Base-by-base conservation (phyloP, 2,797 vertebrate species). In the Salmo trutta region DNA sequence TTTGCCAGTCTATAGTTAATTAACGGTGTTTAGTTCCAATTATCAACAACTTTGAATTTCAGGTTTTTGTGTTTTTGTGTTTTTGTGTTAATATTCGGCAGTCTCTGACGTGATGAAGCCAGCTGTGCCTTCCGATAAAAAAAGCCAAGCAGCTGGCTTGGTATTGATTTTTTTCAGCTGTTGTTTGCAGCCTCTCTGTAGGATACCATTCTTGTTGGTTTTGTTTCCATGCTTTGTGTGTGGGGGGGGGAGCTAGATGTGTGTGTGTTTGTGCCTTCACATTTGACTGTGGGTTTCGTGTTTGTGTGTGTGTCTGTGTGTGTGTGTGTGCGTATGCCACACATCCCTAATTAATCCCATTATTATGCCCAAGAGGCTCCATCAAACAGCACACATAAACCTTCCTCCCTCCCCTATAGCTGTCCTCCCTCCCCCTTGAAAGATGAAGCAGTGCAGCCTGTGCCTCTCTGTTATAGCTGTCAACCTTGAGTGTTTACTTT, bases 251-350 rank as follows among this genome's bases (percentile, higher is more conserved):
- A 24, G 41, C 0, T 4, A 16, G 52, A 47, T 52, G 19, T 33
- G 29, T 24, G 52, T 69, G 41, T 73, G 53, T 73, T 59, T 66
- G 70, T 33, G n/a, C 41, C 8, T 47, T 47, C 41, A 47, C 8
- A 47, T 47, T 10, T 41, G 8, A 41, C 8, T 41, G 36, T 41
- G 41, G 41, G 41, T 41, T 41, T 41, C 53, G 74, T 53, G 16
- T 79, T 72, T 54, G 71, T 65, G 33, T 29, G 29, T 62, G 73
- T 77, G n/a, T 81, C 83, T 79, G 81, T 81, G 71, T 83, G 33
- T 81, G 71, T 83, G 33, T 41, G 54, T 71, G 62, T 72, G 31
- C 75, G 71, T 59, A 1, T 73, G 70, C 59, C 73, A 41, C 24
- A 29, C 12, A 27, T 31, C 29, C 24, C 29, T 29, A 67, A 29